Evolutionary conservation across 1,140 invertebrate species (phyloP).

Genomic region (Anadara kagoshimensis): DNA sequence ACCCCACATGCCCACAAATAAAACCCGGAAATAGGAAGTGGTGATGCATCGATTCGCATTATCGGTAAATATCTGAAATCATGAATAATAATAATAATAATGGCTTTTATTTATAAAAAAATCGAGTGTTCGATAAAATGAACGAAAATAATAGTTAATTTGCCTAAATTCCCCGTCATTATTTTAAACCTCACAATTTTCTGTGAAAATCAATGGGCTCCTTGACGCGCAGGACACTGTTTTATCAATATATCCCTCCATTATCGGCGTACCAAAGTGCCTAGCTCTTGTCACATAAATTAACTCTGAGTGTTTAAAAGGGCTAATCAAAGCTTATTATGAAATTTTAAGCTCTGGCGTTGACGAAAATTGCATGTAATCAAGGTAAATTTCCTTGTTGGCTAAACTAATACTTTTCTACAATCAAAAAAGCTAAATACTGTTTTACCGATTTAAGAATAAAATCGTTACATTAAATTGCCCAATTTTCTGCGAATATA

Average conservation of each 20-base stretch:
- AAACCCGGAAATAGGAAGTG: no score
- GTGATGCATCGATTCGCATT: no score
- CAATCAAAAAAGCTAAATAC: constrained; percentile 62
- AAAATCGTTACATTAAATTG: not conserved
- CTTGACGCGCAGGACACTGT: no score
- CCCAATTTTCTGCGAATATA: no score
- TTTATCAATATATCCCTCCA: no score
- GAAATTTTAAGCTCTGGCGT: constrained; percentile 62
- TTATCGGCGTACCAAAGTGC: no score
- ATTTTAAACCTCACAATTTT: constrained; percentile 54
- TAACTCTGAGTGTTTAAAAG: constrained; percentile 57
- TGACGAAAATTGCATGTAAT: constrained; percentile 63
- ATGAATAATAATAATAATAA: not conserved
- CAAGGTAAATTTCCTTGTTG: constrained; percentile 62
- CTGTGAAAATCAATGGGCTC: constrained; percentile 49
- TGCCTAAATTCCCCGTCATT: constrained; percentile 57
- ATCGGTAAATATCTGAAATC: not conserved
- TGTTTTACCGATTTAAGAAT: constrained; percentile 26
- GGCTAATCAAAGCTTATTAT: constrained; percentile 63
- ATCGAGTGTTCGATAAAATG: constrained; percentile 43
- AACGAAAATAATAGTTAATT: constrained; percentile 61
- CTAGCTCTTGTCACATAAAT: constrained; percentile 63
- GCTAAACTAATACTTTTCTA: constrained; percentile 63
- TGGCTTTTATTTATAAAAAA: not conserved
- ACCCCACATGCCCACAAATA: no score